A percentile compares a stretch with the other conserved stretches of the same genome.
Evolutionary conservation across 2,888 invertebrate species (phyloP).

Genomic region (Dione vanillae): DNA sequence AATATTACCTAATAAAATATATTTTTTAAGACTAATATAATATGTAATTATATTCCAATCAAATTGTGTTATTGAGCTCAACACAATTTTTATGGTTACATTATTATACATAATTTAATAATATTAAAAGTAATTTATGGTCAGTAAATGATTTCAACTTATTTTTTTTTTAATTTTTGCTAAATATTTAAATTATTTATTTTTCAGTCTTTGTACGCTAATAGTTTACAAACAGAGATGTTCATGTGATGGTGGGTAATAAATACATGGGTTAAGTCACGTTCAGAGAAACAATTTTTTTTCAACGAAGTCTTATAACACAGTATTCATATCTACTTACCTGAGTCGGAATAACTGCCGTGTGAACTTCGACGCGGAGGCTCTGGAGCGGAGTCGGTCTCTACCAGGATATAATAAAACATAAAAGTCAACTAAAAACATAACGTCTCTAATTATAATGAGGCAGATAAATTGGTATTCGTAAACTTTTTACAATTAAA

Average conservation of each 20-base stretch:
- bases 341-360: slow-evolving; percentile 83
- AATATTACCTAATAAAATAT: too few species aligned
- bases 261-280: too few species aligned
- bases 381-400: slow-evolving; percentile 85
- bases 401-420: slow-evolving; percentile 80
- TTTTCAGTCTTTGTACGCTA: too few species aligned
- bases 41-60: too few species aligned
- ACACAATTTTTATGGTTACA: too few species aligned
- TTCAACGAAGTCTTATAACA: not conserved
- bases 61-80: too few species aligned
- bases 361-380: slow-evolving; percentile 85
- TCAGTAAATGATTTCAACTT: too few species aligned
- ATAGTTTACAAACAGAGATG: too few species aligned
- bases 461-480: slow-evolving; percentile 45
- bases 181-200: too few species aligned
- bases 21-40: too few species aligned
- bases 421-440: slow-evolving; percentile 59
- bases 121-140: not conserved
- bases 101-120: not conserved
- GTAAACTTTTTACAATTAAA: not conserved
- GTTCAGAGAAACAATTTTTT: too few species aligned
- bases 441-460: slow-evolving; percentile 55
- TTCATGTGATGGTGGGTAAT: not conserved
- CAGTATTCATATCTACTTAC: slow-evolving; percentile 73
- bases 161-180: too few species aligned